phyloP scores from a whole-genome alignment of 2,888 invertebrate species.

The Sinodicranocentrus sp. region DNA sequence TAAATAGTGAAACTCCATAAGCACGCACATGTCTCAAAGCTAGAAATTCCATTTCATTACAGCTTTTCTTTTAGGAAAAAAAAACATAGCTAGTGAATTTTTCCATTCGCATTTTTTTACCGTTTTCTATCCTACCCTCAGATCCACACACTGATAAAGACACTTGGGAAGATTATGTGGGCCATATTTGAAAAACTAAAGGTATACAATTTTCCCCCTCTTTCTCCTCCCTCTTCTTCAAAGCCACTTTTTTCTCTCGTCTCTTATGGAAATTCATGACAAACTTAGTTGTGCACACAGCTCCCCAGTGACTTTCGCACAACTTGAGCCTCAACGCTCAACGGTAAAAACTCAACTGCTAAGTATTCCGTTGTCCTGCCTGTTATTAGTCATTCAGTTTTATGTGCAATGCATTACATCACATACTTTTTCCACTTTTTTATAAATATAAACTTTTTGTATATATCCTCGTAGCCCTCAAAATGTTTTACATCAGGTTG shows the following conservation, averaged over 20 bases:
- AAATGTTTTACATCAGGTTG: neutral
- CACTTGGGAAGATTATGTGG: slow-evolving; percentile 57
- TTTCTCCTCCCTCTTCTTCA: slow-evolving; percentile 13
- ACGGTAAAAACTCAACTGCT: slow-evolving; percentile 51
- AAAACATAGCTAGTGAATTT: slow-evolving; percentile 29
- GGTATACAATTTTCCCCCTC: slow-evolving; percentile 34
- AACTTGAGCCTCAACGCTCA: slow-evolving; percentile 30
- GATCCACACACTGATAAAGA: slow-evolving; percentile 39
- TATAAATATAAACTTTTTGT: neutral
- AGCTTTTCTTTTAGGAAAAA: neutral
- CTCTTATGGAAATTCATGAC: slow-evolving; percentile 61
- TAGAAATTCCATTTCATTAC: slow-evolving; percentile 40
- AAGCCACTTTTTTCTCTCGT: slow-evolving; percentile 20
- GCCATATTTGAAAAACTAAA: slow-evolving; percentile 54
- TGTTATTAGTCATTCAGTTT: slow-evolving; percentile 68
- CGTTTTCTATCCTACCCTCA: slow-evolving; percentile 17
- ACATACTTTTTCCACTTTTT: slow-evolving; percentile 36
- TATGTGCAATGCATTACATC: slow-evolving; percentile 66
- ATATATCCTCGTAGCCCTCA: too few relatives aligned
- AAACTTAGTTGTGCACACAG: slow-evolving; percentile 54
- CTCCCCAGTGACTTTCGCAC: slow-evolving; percentile 44
- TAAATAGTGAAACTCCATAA: too few relatives aligned
- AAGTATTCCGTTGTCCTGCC: slow-evolving; percentile 64
- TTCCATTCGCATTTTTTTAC: slow-evolving; percentile 15
- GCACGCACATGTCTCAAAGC: too few relatives aligned